Percentiles rank a stretch among this genome's conserved stretches.
Conservation (phyloP, 64 coral and sea anemone species). For the Dendronephthya gigantea region DNA sequence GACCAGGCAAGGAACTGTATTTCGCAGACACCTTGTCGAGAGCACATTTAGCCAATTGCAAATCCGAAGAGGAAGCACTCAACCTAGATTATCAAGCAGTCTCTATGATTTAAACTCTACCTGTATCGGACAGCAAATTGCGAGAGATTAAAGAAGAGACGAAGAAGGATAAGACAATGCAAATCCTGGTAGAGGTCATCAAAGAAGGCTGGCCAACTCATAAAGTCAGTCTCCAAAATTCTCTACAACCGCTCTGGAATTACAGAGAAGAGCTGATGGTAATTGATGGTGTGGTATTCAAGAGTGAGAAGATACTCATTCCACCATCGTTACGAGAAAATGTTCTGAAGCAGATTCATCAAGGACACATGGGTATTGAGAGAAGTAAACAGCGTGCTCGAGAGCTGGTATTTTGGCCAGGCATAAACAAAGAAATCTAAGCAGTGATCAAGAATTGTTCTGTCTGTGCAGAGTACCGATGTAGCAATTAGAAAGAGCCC, state of each 20-base stretch:
- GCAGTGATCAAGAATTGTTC: background rate
- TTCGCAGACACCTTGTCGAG: slow-evolving; percentile 15
- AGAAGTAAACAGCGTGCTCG: background rate
- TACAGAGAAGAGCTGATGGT: background rate
- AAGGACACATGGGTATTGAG: slow-evolving; percentile 2
- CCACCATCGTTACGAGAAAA: background rate
- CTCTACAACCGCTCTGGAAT: background rate
- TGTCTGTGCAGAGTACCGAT: background rate
- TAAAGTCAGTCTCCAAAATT: background rate
- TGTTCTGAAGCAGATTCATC: slow-evolving; percentile 1
- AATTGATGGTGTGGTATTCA: background rate
- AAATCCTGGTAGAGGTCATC: background rate
- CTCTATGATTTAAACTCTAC: background rate
- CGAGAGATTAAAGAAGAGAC: slow-evolving; percentile 17
- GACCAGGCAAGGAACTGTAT: slow-evolving; percentile 19
- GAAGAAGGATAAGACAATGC: slow-evolving; percentile 21
- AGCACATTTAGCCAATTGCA: background rate
- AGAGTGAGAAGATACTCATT: background rate
- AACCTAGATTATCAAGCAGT: background rate
- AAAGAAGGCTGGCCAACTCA: background rate
- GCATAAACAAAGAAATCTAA: background rate
- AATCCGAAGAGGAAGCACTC: background rate
- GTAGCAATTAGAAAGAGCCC: background rate
- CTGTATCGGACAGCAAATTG: slow-evolving; percentile 6
- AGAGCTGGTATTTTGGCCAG: background rate